phyloP scores from a whole-genome alignment of 2,113 vertebrate genomes.

The Corydoras sp. region DNA sequence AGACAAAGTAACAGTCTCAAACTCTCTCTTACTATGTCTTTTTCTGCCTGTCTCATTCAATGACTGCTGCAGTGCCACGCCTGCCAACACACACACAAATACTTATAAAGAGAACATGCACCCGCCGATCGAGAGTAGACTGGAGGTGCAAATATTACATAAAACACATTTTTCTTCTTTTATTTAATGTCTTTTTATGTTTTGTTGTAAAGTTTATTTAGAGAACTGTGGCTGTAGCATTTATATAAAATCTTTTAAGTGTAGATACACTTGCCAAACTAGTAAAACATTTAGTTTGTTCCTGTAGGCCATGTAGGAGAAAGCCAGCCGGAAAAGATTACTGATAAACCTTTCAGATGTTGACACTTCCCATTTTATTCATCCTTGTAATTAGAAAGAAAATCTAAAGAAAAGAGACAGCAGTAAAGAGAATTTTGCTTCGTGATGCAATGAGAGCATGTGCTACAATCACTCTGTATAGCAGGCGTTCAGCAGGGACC shows the following conservation, averaged over 20 bases:
- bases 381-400: constrained; percentile 7
- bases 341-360: not conserved
- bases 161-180: not conserved
- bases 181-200: not conserved
- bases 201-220: too few species aligned
- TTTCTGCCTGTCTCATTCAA: constrained; percentile 10
- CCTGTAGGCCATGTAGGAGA: constrained; percentile 20
- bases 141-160: not conserved
- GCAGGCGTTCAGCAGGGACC: constrained; percentile 16
- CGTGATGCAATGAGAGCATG: constrained; percentile 18
- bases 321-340: not conserved
- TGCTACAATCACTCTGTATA: constrained; percentile 10
- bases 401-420: constrained; percentile 1
- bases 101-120: not conserved
- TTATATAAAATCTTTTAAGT: too few species aligned
- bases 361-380: constrained; percentile 5
- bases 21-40: too few species aligned
- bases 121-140: constrained; percentile 6
- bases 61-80: constrained; percentile 56
- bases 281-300: constrained; percentile 17
- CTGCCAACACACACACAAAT: constrained; percentile 50
- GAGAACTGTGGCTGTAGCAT: too few species aligned
- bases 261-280: too few species aligned
- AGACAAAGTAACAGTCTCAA: too few species aligned
- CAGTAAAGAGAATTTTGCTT: not conserved